Conservation (phyloP, 2,113 vertebrate genomes). For the Bettongia penicillata region DNA sequence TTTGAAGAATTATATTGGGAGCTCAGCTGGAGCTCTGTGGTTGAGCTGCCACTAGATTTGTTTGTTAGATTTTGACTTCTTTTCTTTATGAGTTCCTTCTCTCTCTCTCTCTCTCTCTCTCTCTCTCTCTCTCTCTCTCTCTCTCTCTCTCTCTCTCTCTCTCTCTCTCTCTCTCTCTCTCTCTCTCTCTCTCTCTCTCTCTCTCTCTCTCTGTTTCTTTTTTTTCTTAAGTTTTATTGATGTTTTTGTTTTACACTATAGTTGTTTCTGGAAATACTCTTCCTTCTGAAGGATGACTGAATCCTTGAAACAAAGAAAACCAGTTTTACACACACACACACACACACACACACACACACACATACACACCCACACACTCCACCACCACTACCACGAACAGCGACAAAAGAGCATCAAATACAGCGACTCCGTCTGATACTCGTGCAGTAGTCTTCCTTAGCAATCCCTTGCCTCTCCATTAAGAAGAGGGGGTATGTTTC, state of each 20-base stretch:
- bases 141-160: too few relatives aligned
- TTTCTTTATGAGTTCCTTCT: neutral
- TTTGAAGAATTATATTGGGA: neutral
- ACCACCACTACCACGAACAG: too few relatives aligned
- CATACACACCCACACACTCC: too few relatives aligned
- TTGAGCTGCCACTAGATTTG: neutral
- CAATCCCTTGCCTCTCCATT: neutral
- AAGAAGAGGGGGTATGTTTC: neutral
- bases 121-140: too few relatives aligned
- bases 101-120: too few relatives aligned
- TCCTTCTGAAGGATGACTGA: neutral
- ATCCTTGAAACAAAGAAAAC: neutral
- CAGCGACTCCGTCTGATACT: neutral
- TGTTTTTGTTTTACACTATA: neutral
- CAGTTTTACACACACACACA: neutral
- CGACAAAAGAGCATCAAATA: neutral
- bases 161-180: too few relatives aligned
- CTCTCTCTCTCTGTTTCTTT: neutral
- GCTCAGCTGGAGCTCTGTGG: neutral
- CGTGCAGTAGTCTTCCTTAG: neutral
- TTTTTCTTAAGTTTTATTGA: neutral
- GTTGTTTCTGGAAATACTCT: neutral
- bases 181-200: too few relatives aligned
- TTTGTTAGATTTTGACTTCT: neutral
- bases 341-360: too few relatives aligned